A percentile compares a stretch with the other conserved stretches of the same genome.
Evolutionary conservation across 2,113 vertebrate genomes (phyloP).

Genomic region (Caretta caretta): DNA sequence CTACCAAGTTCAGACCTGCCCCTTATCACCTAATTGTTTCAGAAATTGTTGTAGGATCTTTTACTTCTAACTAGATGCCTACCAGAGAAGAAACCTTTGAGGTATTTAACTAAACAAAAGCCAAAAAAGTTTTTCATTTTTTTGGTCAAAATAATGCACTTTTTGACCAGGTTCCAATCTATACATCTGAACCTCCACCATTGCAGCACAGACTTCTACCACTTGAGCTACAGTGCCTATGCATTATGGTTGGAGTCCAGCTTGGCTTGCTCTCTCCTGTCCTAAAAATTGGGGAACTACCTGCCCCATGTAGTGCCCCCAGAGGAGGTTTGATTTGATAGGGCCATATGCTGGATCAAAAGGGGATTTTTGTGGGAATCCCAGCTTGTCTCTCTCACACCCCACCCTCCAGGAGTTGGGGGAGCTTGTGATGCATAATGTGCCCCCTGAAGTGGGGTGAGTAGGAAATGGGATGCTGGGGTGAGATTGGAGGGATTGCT

Average conservation of each 20-base stretch:
- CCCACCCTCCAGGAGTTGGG: not conserved
- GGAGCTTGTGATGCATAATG: not conserved
- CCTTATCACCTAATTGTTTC: fast-evolving
- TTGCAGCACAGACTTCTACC: no score
- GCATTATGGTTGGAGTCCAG: no score
- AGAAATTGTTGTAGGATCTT: not conserved
- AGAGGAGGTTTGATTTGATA: not conserved
- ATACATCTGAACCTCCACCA: no score
- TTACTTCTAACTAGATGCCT: not conserved
- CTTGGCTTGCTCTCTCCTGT: no score
- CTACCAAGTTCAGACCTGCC: not conserved
- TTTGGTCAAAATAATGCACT: not conserved
- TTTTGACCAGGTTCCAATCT: not conserved
- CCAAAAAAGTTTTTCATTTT: not conserved
- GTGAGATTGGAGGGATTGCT: not conserved
- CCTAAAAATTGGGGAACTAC: not conserved
- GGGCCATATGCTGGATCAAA: not conserved
- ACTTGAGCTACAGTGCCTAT: no score
- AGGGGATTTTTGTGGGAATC: not conserved
- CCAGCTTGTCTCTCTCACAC: not conserved
- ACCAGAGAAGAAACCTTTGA: not conserved
- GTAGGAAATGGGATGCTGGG: not conserved
- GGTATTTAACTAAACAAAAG: not conserved
- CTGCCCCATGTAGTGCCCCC: not conserved
- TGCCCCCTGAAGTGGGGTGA: fast-evolving